Conservation (phyloP, 2,888 invertebrate species). For the Amblyjoppa proteus region DNA sequence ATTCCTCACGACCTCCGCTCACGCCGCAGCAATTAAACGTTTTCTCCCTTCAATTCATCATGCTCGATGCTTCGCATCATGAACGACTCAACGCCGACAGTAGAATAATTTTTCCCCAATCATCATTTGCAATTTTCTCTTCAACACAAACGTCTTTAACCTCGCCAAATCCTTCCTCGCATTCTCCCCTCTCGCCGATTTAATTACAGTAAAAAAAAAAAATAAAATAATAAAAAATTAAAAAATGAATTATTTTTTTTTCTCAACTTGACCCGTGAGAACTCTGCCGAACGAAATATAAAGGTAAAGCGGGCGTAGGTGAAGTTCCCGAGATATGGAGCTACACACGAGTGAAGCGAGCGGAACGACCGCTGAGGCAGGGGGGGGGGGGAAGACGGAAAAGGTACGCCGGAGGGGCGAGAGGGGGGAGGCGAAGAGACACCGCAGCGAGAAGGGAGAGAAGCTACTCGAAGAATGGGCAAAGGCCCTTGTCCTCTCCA, state of each 20-base stretch:
- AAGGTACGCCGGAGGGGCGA: slow-evolving; percentile 52
- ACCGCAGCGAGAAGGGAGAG: slow-evolving; percentile 50
- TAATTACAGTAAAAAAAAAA: background rate
- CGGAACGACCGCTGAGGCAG: background rate
- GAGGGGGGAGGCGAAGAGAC: slow-evolving; percentile 5
- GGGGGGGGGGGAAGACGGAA: slow-evolving; percentile 23
- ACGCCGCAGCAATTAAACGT: no score
- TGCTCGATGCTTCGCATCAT: no score
- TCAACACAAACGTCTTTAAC: no score
- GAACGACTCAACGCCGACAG: no score
- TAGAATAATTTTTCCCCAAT: no score
- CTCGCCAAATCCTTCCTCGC: no score
- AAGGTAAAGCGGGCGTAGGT: slow-evolving; percentile 19
- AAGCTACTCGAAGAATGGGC: slow-evolving; percentile 71
- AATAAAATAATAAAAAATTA: background rate
- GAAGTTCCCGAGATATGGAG: slow-evolving; percentile 1
- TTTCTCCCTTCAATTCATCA: no score
- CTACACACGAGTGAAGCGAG: slow-evolving; percentile 5
- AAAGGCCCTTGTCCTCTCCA: slow-evolving; percentile 79
- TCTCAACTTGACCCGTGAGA: slow-evolving; percentile 10
- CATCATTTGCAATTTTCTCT: no score
- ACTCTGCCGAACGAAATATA: slow-evolving; percentile 19
- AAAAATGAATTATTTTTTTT: background rate
- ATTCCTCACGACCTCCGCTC: no score
- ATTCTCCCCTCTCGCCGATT: no score